Evolutionary conservation across 1,140 invertebrate genomes (phyloP).

Genomic region (Phocides pigmalion): DNA sequence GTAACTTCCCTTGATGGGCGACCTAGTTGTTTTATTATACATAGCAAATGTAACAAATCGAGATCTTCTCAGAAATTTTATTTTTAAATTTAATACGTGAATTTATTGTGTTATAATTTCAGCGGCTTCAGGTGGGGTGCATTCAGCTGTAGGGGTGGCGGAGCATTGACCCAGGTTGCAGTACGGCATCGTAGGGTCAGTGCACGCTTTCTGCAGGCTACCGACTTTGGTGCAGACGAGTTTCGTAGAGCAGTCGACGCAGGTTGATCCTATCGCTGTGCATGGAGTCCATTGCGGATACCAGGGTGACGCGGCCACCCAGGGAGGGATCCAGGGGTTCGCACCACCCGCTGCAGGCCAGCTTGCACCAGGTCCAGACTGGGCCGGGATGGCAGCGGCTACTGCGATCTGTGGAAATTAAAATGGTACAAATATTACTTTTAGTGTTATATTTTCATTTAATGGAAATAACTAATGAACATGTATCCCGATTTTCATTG

Average conservation of each 20-base stretch:
- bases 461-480: too few species aligned
- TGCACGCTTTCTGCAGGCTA: constrained; percentile 58
- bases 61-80: too few species aligned
- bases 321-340: constrained; percentile 67
- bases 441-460: too few species aligned
- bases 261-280: constrained; percentile 56
- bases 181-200: constrained; percentile 65
- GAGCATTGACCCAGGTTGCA: constrained; percentile 75
- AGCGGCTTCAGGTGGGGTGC: constrained; percentile 44
- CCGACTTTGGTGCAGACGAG: constrained; percentile 70
- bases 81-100: too few species aligned
- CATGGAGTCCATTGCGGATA: constrained; percentile 67
- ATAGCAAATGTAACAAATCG: too few species aligned
- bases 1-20: too few species aligned
- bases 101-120: too few species aligned
- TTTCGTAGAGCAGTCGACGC: constrained; percentile 66
- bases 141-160: constrained; percentile 65
- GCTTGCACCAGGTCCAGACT: constrained; percentile 38
- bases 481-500: too few species aligned
- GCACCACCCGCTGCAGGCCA: constrained; percentile 41
- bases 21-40: too few species aligned
- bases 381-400: constrained; percentile 51
- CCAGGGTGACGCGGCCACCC: constrained; percentile 61
- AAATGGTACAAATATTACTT: background rate
- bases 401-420: constrained; percentile 48